A percentile compares a stretch with the other conserved stretches of the same genome.
Conservation (phyloP, 2,797 vertebrate genomes). For the Triplophysa yarkandensis region DNA sequence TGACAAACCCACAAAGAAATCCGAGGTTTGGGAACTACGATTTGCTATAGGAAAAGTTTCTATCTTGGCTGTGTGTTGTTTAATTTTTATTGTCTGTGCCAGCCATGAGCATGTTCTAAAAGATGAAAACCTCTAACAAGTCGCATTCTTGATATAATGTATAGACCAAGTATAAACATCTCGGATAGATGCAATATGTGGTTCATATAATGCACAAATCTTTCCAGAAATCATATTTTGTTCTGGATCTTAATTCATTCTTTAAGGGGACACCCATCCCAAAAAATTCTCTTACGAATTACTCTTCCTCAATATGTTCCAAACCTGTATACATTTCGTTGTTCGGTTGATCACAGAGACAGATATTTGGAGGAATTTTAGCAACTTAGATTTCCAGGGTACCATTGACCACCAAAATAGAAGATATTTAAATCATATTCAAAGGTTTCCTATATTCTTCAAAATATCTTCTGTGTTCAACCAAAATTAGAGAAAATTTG, state of each 20-base stretch:
- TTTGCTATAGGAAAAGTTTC: conserved; percentile 70
- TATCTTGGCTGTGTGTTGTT: conserved; percentile 30
- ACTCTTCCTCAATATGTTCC: too few species aligned
- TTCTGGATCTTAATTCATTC: not conserved
- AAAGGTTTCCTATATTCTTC: too few species aligned
- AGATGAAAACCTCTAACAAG: not conserved
- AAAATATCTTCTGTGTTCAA: too few species aligned
- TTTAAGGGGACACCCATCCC: too few species aligned
- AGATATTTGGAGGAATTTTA: too few species aligned
- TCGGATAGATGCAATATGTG: not conserved
- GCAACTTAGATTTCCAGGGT: too few species aligned
- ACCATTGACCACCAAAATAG: too few species aligned
- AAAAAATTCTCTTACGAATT: too few species aligned
- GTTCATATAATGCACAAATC: not conserved
- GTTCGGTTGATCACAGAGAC: too few species aligned
- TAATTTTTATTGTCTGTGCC: not conserved
- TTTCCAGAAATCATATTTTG: not conserved
- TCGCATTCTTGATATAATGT: not conserved
- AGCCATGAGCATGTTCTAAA: conserved; percentile 21
- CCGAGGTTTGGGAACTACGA: conserved; percentile 73
- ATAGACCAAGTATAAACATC: not conserved
- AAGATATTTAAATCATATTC: too few species aligned
- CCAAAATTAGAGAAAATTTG: too few species aligned
- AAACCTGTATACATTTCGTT: too few species aligned
- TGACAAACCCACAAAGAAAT: conserved; percentile 68